phyloP scores from a whole-genome alignment of 92 coral and sea anemone species.

The Chrysogorgia sp. region DNA sequence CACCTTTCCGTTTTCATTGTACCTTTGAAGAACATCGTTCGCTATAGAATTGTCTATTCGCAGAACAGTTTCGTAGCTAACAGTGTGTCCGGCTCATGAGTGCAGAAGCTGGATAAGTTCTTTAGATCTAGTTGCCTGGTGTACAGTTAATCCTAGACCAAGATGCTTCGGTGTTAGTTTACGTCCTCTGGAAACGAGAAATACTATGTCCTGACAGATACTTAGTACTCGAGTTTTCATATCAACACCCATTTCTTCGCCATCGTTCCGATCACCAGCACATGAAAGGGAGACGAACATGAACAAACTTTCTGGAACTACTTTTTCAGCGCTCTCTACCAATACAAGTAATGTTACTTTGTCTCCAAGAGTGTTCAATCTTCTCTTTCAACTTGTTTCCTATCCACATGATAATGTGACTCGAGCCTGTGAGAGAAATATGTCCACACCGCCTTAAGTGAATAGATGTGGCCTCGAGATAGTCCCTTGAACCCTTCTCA shows the following conservation, averaged over 20 bases:
- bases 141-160: too few relatives aligned
- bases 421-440: background rate
- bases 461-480: too few relatives aligned
- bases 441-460: too few relatives aligned
- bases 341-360: constrained; percentile 30
- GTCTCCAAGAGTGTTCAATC: constrained; percentile 32
- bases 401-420: background rate
- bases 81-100: constrained; percentile 66
- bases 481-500: too few relatives aligned
- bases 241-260: background rate
- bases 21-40: constrained; percentile 56
- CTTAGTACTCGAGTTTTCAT: too few relatives aligned
- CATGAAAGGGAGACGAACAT: background rate
- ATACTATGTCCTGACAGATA: too few relatives aligned
- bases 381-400: constrained; percentile 1
- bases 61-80: constrained; percentile 62
- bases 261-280: background rate
- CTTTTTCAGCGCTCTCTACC: background rate
- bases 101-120: too few relatives aligned
- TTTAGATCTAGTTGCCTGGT: too few relatives aligned
- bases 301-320: background rate
- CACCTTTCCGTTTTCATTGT: constrained; percentile 59
- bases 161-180: too few relatives aligned
- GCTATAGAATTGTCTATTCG: constrained; percentile 67
- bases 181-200: too few relatives aligned